Evolutionary conservation across 2,797 vertebrate genomes (phyloP).

Genomic region (Apogon talboti): DNA sequence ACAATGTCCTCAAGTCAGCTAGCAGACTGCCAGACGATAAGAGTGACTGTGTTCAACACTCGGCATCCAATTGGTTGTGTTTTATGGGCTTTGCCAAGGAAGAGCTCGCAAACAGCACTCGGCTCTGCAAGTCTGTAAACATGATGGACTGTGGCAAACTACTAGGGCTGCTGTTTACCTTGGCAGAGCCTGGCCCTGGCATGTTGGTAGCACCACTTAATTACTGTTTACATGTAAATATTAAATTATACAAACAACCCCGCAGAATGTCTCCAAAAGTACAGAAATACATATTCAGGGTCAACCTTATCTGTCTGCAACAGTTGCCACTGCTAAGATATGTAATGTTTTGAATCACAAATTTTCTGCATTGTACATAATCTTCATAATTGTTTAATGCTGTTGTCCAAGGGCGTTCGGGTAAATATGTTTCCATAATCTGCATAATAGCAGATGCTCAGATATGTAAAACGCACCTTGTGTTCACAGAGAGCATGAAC

Average conservation of each 20-base stretch:
- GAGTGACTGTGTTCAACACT: slow-evolving; percentile 72
- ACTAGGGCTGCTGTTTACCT: slow-evolving; percentile 81
- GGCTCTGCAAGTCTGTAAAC: slow-evolving; percentile 79
- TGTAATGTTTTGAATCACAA: slow-evolving; percentile 87
- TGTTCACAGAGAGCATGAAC: slow-evolving; percentile 53
- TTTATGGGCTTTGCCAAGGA: slow-evolving; percentile 82
- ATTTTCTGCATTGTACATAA: slow-evolving; percentile 80
- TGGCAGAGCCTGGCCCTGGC: slow-evolving; percentile 79
- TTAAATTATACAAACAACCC: slow-evolving; percentile 83
- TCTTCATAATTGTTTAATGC: slow-evolving; percentile 86
- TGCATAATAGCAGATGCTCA: slow-evolving; percentile 85
- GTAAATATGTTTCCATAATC: slow-evolving; percentile 80
- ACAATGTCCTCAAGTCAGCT: slow-evolving; percentile 86
- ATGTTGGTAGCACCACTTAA: slow-evolving; percentile 77
- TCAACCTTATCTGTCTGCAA: slow-evolving; percentile 86
- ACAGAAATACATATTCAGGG: slow-evolving; percentile 83
- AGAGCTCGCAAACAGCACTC: slow-evolving; percentile 77
- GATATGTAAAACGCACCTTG: slow-evolving; percentile 80
- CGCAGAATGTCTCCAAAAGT: slow-evolving; percentile 73
- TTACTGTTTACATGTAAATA: slow-evolving; percentile 86
- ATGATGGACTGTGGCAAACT: slow-evolving; percentile 80
- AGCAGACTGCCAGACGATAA: slow-evolving; percentile 82
- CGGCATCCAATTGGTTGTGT: slow-evolving; percentile 73
- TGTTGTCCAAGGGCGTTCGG: slow-evolving; percentile 86
- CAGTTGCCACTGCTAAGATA: slow-evolving; percentile 76